These are phyloP conservation scores for Pelecanus crispus DNA, from an alignment of 2,113 vertebrate genomes.

Conservation along the genomic window DNA sequence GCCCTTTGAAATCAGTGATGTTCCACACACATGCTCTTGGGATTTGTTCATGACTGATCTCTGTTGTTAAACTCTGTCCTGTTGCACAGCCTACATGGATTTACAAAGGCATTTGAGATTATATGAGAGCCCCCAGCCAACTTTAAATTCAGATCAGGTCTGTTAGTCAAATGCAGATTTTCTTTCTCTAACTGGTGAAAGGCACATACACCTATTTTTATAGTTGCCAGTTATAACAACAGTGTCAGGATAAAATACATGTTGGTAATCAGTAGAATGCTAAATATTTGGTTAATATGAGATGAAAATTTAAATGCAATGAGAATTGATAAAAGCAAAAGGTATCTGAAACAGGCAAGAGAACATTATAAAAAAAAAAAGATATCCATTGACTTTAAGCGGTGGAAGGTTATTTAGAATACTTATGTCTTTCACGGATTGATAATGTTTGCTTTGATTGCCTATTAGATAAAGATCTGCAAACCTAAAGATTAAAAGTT, in stretches of 20 bases:
- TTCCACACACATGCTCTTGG: neutral
- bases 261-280: neutral
- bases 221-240: neutral
- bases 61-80: neutral
- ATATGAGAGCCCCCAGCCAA: neutral
- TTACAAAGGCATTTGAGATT: neutral
- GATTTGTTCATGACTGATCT: neutral
- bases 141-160: neutral
- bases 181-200: neutral
- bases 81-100: neutral
- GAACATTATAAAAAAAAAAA: neutral
- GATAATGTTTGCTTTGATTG: neutral
- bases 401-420: neutral
- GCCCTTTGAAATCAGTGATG: neutral
- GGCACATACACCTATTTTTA: neutral
- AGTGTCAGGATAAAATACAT: neutral
- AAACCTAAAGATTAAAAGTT: neutral
- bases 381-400: neutral
- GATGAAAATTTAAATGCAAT: neutral
- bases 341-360: neutral
- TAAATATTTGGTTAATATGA: neutral
- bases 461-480: neutral
- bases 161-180: neutral
- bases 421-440: neutral
- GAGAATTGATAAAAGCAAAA: neutral